Percentiles rank a stretch among this genome's conserved stretches.
Evolutionary conservation across 2,797 vertebrate species (phyloP).

Genomic region (Astyanax mexicanus): DNA sequence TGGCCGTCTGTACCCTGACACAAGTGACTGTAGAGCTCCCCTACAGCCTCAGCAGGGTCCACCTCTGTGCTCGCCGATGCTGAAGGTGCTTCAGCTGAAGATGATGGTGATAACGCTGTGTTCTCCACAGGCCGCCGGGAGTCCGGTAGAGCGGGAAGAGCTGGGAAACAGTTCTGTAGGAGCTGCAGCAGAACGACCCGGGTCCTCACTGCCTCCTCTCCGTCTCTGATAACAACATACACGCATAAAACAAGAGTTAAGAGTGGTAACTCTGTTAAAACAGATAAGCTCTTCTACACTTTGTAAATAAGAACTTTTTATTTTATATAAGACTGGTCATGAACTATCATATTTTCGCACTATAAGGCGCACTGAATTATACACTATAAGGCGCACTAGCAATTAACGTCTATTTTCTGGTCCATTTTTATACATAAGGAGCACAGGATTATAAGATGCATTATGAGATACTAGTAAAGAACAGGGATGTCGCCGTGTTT

Average conservation of each 20-base stretch:
- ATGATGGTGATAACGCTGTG: slow-evolving; percentile 2
- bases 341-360: too few species aligned
- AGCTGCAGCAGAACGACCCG: slow-evolving; percentile 89
- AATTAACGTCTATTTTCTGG: too few species aligned
- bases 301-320: too few species aligned
- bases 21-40: slow-evolving; percentile 88
- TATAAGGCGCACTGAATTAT: too few species aligned
- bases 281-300: too few species aligned
- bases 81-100: slow-evolving; percentile 54
- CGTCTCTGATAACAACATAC: slow-evolving; percentile 66
- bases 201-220: slow-evolving; percentile 88
- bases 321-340: too few species aligned
- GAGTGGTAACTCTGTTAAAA: too few species aligned
- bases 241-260: background rate
- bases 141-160: slow-evolving; percentile 80
- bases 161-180: slow-evolving; percentile 93
- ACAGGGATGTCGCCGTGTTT: too few species aligned
- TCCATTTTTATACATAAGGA: too few species aligned
- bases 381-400: too few species aligned
- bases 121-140: slow-evolving; percentile 61
- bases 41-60: slow-evolving; percentile 77
- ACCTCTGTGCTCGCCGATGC: slow-evolving; percentile 60
- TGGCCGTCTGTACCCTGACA: slow-evolving; percentile 81
- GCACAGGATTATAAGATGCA: too few species aligned
- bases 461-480: too few species aligned